Base-by-base conservation (phyloP, 30 jellyfish, hydroid and myxozoan species). In the Hydractinia symbiolongicarpus region DNA sequence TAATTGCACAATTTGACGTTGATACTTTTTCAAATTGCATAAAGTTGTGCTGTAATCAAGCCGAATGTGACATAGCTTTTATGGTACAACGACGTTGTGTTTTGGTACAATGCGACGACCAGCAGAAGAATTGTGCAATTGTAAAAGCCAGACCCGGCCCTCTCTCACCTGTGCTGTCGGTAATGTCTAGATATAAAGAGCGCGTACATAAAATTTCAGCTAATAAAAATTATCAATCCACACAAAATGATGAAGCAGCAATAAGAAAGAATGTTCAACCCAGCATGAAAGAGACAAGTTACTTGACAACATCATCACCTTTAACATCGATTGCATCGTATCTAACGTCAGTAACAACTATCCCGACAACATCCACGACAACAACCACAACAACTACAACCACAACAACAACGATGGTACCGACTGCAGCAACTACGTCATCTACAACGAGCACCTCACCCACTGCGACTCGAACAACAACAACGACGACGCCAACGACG, bases 11-110 rank as follows among this genome's bases (percentile, higher is more conserved):
- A 50, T 87, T 82, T 0, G 94, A 86, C 21, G 89, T 88, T 14
- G 67, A 57, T 1, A 30, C 61, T 14, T 54, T 83, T 49, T 50
- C 17, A 4, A 87, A 60, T 4, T 88, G 96, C 73, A 56, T 82
- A 14, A 62, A 53, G 50, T 53, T 40, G 15, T 88, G 96, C 78
- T 88, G 96, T 54, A 54, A 74, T 20, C 54, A 67, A 61, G 67
- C 55, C 56, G 11, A 52, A 5, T 88, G 96, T 80, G 91, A 88
- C 53, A 84, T 88, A 14, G 96, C 96, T 5, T 61, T 88, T 51
- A 74, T 82, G 51, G 82, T 88, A 7, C 71, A 88, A 55, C 19
- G 61, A 7, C 90, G 76, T 53, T 88, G 96, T 84, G 83, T 81
- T 69, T 66, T 84, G 13, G 86, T 88, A 19, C 73, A 61, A 9